Evolutionary conservation across 2,797 vertebrate species (phyloP), one percentile per base, ranked within the genome.

Genomic region (Falco naumanni): DNA sequence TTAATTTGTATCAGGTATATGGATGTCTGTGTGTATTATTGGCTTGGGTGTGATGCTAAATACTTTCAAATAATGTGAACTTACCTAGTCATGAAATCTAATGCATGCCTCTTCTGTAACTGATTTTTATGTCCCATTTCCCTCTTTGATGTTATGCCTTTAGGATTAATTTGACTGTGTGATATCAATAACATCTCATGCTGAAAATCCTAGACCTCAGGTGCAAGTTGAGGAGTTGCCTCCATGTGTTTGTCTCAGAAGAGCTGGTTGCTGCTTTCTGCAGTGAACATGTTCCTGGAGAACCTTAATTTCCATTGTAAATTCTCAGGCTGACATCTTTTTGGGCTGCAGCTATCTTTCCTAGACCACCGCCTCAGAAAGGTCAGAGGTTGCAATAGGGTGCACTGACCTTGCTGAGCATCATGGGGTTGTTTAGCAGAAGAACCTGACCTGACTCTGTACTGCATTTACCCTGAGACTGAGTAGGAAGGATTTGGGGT

Each of bases 401-500:
- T 54, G 6, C 19, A 24, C 19, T 75, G 53, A 60, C 53, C 33
- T 85, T 0, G 0, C 13, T 77, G 61, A 43, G 26, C 20, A 57
- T 53, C 13, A 10, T 0, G 1, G 60, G 16, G 11, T 2, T 66
- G 10, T 72, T 79, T 31, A 88, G 19, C 43, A 87, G 74, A 82
- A 69, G 19, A 84, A 18, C 20, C 45, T 81, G 57, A 34, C 16
- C 37, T 82, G 29, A 6, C 5, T 69, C 22, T 56, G 6, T 50
- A 9, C 16, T 0, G 0, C 8, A 0, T 82, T 79, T 57, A 6
- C 43, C 13, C 13, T 15, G 16, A 18, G 51, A 34, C 15, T 48
- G 77, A 26, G 14, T 31, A 26, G 71, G 63, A 72, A 56, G 39
- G 56, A 53, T 90, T 87, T 69, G 69, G 66, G 20, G 13, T 29